Evolutionary conservation across 2,113 vertebrate species (phyloP), one percentile per base, ranked within the genome.

Genomic region (Genyomyrus donnyi): DNA sequence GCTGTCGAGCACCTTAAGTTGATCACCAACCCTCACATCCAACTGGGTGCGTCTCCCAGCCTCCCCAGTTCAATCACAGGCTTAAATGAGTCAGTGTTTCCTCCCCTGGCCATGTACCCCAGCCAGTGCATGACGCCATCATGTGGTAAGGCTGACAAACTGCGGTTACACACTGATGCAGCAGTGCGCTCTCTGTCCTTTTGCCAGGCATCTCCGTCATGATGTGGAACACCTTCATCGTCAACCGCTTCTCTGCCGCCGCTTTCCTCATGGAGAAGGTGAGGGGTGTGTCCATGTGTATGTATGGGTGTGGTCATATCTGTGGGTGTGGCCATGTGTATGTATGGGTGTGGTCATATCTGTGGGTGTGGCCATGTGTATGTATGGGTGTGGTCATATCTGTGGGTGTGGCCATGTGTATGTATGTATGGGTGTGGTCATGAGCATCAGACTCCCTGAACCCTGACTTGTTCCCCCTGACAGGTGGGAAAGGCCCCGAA

Each of bases 161-260:
- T 31, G 42, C 10, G 1, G 58, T 80, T 80, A 70, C 62, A 70
- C 62, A 70, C 3, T 24, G 10, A 24, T 88, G 17, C 17, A 62
- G 24, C 48, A 56, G 49, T 53, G 8, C 3, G 21, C n/a, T n/a
- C 85, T 89, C 6, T 86, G 48, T 90, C 56, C 21, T 10, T 88
- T 86, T 84, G 91, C 0, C 90, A 99, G 98, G 98, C 49, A 97
- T 99, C 0, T 96, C 96, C 0, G 90, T 97, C 53, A 99, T 99
- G 98, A 99, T 99, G 98, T 99, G 98, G 98, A 99, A 96, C 45
- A 99, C 98, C 0, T 99, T 99, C 93, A 93, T 99, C 46, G 97
- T 98, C 17, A 99, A 99, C 92, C 96, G 98, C 39, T 97, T 99
- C 92, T 99, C 98, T 21, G 97, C 98, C 31, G 96, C 98, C 46